A percentile compares a stretch with the other conserved stretches of the same genome.
Evolutionary conservation across 2,888 invertebrate species (phyloP).

Genomic region (Apamea sordens): DNA sequence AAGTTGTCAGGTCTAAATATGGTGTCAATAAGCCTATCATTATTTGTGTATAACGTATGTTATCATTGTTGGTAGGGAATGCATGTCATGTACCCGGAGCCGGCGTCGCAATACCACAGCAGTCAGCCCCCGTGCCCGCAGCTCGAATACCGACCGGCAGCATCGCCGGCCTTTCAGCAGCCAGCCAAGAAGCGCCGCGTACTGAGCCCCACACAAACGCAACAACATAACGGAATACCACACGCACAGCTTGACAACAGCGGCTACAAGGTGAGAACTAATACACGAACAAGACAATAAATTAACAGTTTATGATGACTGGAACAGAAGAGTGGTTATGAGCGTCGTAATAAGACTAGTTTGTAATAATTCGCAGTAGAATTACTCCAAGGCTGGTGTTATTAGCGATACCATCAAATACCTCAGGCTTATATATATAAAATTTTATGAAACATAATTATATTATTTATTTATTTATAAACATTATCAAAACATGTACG

Average conservation of each 20-base stretch:
- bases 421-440: too few species aligned
- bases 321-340: constrained; percentile 10
- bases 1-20: constrained; percentile 6
- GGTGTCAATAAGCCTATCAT: background rate
- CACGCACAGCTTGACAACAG: constrained; percentile 78
- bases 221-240: constrained; percentile 69
- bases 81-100: constrained; percentile 96
- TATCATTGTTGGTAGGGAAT: constrained; percentile 91
- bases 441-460: background rate
- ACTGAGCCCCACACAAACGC: constrained; percentile 80
- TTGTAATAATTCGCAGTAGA: background rate
- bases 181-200: constrained; percentile 86
- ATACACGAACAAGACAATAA: constrained; percentile 26
- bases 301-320: constrained; percentile 39
- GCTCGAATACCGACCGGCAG: constrained; percentile 82
- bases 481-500: background rate
- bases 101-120: constrained; percentile 87
- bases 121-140: constrained; percentile 84
- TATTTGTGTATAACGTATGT: constrained; percentile 37
- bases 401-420: background rate
- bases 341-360: constrained; percentile 15
- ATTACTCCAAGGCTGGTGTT: constrained; percentile 6
- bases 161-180: constrained; percentile 83
- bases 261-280: constrained; percentile 81
- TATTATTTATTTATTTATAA: too few species aligned